phyloP scores from a whole-genome alignment of 2,888 invertebrate genomes.

The Girardia tigrina region DNA sequence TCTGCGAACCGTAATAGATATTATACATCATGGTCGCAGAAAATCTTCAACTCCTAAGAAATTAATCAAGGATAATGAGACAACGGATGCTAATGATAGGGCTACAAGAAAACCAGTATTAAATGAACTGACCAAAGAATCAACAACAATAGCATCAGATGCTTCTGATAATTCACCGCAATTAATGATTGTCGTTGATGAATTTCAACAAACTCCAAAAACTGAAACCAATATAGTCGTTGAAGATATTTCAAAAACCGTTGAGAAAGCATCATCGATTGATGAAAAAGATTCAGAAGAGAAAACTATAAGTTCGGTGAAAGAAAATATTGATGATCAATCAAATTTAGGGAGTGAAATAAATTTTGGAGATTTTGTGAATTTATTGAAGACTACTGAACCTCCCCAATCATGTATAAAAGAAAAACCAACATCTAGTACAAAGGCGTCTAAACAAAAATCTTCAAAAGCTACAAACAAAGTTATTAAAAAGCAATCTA shows the following conservation, averaged over 20 bases:
- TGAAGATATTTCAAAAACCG: not conserved
- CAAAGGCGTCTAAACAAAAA: constrained; percentile 17
- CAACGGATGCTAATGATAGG: not conserved
- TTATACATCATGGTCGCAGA: not conserved
- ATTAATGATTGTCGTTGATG: constrained; percentile 17
- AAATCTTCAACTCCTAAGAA: not conserved
- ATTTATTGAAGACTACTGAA: constrained; percentile 2
- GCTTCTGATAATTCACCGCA: constrained; percentile 1
- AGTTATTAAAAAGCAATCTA: not conserved
- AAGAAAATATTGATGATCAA: constrained; percentile 9
- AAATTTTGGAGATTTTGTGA: constrained; percentile 14
- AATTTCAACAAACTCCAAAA: constrained; percentile 10
- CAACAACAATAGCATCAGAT: not conserved
- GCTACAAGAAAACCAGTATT: not conserved
- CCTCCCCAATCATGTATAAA: not conserved
- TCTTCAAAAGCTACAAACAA: not conserved
- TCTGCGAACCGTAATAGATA: not conserved
- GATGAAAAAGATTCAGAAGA: constrained; percentile 4
- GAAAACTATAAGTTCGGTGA: not conserved
- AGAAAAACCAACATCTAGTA: not conserved
- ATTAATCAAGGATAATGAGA: not conserved
- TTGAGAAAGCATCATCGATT: not conserved
- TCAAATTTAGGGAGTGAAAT: constrained; percentile 9
- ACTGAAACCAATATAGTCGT: not conserved
- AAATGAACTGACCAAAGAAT: not conserved